Base-by-base conservation (phyloP, 2,113 vertebrate species). In the Sorex araneus region DNA sequence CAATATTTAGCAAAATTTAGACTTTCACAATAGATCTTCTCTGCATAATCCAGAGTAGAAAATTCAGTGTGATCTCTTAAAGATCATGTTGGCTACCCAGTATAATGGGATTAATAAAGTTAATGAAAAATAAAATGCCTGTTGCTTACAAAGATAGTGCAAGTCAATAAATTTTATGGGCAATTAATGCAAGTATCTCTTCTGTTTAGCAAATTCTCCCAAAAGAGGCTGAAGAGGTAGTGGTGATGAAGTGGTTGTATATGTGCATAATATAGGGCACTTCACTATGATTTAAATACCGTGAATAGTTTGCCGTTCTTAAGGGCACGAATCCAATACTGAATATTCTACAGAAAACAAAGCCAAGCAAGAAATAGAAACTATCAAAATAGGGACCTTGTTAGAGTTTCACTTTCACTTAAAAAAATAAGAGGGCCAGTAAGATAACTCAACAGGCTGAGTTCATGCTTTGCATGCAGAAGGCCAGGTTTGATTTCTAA, bases 341-440 rank as follows among this genome's bases (percentile, higher is more conserved):
- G 87, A 89, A 36, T 84, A 71, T 77, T 86, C 84, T 86, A 32
- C 32, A 69, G 15, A 30, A 66, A 8, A 66, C 64, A 28, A 27
- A 69, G 50, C 64, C 67, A 77, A n/a, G 71, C 28, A 79, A 36
- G 6, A 19, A 69, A 78, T 36, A 57, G 13, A 95, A 88, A 84
- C 25, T 21, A 67, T 76, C 12, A 63, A 87, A 85, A 28, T 54
- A 67, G 10, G 8, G 15, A 71, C n/a, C 3, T 40, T 82, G 30
- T 30, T 28, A 12, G 3, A 15, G 15, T 63, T 25, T 63, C 25
- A 63, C 19, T 63, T 50, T 50, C 47, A 50, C 47, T 50, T 12
- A 50, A 50, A 50, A 23, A 21, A 60, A 23, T 60, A 7, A 19
- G 21, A 57, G 57, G 21, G 21, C 18, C 57, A 21, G 57, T 21